A percentile compares a stretch with the other conserved stretches of the same genome.
Evolutionary conservation across 2,113 vertebrate species (phyloP).

Genomic region (Esox niger): DNA sequence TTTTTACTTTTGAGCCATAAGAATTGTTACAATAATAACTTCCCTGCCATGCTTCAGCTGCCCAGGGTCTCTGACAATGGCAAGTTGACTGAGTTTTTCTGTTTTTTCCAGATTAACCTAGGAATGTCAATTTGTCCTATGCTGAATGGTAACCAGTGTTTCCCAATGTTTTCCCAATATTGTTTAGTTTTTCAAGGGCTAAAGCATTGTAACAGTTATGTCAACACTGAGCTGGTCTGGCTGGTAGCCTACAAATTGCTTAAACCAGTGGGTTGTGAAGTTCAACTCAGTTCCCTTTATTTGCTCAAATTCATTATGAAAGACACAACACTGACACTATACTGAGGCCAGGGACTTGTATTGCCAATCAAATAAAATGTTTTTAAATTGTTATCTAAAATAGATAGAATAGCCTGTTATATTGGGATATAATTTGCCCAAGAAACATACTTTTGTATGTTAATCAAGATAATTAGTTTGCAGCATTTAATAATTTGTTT

Average conservation of each 20-base stretch:
- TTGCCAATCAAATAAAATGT: no score
- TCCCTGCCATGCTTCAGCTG: conserved; percentile 1
- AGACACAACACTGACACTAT: no score
- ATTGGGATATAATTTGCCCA: no score
- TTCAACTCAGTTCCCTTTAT: no score
- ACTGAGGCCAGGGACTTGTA: no score
- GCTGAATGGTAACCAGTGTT: conserved; percentile 5
- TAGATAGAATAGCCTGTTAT: no score
- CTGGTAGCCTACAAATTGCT: neutral
- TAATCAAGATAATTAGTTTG: no score
- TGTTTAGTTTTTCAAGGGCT: conserved; percentile 16
- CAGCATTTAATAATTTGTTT: no score
- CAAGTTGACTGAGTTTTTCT: conserved; percentile 16
- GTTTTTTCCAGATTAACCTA: conserved; percentile 14
- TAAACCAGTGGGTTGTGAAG: neutral
- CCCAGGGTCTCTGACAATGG: conserved; percentile 25
- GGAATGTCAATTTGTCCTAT: conserved; percentile 24
- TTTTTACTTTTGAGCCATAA: conserved; percentile 6
- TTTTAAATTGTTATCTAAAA: no score
- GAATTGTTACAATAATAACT: conserved; percentile 25
- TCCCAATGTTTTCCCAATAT: conserved; percentile 37
- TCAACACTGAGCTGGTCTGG: neutral
- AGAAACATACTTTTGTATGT: no score
- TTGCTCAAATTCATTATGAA: no score
- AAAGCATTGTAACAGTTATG: conserved; percentile 35